phyloP scores from a whole-genome alignment of 2,888 invertebrate genomes.

The Drosophila gaucha region DNA sequence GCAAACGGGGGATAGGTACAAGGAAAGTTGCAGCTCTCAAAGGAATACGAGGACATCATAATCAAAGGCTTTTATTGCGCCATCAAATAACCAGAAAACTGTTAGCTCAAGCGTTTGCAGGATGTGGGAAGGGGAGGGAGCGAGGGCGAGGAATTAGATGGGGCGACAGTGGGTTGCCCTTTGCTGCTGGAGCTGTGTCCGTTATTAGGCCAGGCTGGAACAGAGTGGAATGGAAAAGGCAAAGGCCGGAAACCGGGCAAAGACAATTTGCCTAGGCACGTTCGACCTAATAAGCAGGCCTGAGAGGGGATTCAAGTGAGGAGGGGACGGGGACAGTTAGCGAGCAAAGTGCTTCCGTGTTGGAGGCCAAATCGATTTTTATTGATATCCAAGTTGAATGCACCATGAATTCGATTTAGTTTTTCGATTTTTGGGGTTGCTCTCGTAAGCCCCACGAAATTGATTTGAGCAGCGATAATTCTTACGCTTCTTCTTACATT shows the following conservation, averaged over 20 bases:
- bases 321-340: not conserved
- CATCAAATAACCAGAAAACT: conserved; percentile 70
- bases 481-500: conserved; percentile 1
- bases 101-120: conserved; percentile 49
- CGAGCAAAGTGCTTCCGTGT: conserved; percentile 59
- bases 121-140: not conserved
- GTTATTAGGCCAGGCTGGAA: conserved; percentile 53
- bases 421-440: conserved; percentile 37
- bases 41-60: conserved; percentile 63
- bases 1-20: conserved; percentile 2
- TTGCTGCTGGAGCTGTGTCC: conserved; percentile 22
- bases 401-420: conserved; percentile 50
- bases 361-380: conserved; percentile 72
- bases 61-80: conserved; percentile 76
- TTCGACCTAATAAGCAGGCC: conserved; percentile 74
- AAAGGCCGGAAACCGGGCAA: conserved; percentile 49
- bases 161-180: conserved; percentile 26
- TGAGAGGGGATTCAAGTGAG: not conserved
- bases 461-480: conserved; percentile 26
- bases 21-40: conserved; percentile 49
- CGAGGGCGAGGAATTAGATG: not conserved
- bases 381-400: conserved; percentile 74
- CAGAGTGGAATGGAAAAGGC: conserved; percentile 17
- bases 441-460: not conserved
- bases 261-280: conserved; percentile 68